phyloP scores from a whole-genome alignment of 2,797 vertebrate genomes.

The Malacoraja senta region DNA sequence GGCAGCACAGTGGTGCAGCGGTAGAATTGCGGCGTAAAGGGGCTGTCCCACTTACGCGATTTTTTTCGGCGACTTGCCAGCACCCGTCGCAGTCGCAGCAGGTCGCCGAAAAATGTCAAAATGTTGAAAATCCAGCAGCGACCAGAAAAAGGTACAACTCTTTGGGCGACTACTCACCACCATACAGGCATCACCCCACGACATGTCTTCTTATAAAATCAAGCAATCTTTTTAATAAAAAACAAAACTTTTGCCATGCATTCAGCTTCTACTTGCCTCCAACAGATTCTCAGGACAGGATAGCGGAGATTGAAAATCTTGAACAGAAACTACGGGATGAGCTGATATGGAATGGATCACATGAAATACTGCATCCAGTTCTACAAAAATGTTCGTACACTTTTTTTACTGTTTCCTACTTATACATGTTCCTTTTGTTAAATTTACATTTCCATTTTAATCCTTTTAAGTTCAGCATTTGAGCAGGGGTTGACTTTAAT shows the following conservation, averaged over 20 bases:
- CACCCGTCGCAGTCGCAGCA: no score
- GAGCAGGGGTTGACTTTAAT: not conserved
- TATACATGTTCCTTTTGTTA: not conserved
- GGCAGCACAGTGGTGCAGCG: no score
- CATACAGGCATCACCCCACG: no score
- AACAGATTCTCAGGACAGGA: not conserved
- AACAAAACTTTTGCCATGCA: not conserved
- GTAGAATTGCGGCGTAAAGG: no score
- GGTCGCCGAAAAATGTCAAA: no score
- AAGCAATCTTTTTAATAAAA: not conserved
- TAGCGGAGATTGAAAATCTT: not conserved
- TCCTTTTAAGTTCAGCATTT: not conserved
- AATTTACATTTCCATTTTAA: not conserved
- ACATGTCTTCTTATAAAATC: no score
- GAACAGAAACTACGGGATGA: not conserved
- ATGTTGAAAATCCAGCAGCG: no score
- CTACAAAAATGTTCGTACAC: not conserved
- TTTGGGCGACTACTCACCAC: no score
- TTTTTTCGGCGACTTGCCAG: no score
- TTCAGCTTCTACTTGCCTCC: not conserved
- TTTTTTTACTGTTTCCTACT: not conserved
- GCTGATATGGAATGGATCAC: not conserved
- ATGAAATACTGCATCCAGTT: conserved; percentile 1
- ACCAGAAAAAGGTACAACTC: no score
- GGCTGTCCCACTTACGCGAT: no score